Evolutionary conservation across 2,113 vertebrate species (phyloP), one percentile per base, ranked within the genome.

Genomic region (Xerus inauris): DNA sequence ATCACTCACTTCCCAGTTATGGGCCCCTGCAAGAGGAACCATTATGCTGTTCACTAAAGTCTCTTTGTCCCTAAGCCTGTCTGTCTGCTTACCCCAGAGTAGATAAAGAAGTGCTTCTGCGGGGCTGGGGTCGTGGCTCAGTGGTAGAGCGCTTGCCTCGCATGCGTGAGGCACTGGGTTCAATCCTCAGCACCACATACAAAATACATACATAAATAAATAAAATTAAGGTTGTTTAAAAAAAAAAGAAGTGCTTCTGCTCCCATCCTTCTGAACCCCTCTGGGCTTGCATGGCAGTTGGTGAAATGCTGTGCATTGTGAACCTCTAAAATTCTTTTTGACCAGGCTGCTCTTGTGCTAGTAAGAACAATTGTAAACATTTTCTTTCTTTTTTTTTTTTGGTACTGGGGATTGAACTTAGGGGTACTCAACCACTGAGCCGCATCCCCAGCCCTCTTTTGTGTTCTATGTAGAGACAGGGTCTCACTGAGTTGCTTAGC

Each of bases 231-330:
- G n/a, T n/a, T n/a, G n/a, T n/a, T n/a, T n/a, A n/a, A n/a, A n/a
- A n/a, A n/a, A n/a, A n/a, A 42, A 89, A 30, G 59, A 38, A 87
- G 40, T 54, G 4, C 3, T 0, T 54, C 26, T 42, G 45, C 28
- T 5, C n/a, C 8, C 40, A 16, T 14, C 62, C 35, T 57, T 28
- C 47, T 6, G 8, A 24, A n/a, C 35, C 42, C 3, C 51, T 84
- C 20, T 35, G 57, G 6, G 32, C 54, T 77, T n/a, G 40, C n/a
- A 8, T 49, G 6, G 54, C 54, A 69, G 42, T 42, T 71, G 75
- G 57, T 49, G 8, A 38, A 51, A 30, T 49, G 24, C 62, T n/a
- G 0, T 71, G 5, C 0, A 1, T n/a, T 35, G 1, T 72, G 38
- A 86, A 32, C 72, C 88, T 85, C 28, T 65, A 17, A 38, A 45